Base-by-base conservation (phyloP, 2,113 vertebrate genomes). In the Ictalurus furcatus region DNA sequence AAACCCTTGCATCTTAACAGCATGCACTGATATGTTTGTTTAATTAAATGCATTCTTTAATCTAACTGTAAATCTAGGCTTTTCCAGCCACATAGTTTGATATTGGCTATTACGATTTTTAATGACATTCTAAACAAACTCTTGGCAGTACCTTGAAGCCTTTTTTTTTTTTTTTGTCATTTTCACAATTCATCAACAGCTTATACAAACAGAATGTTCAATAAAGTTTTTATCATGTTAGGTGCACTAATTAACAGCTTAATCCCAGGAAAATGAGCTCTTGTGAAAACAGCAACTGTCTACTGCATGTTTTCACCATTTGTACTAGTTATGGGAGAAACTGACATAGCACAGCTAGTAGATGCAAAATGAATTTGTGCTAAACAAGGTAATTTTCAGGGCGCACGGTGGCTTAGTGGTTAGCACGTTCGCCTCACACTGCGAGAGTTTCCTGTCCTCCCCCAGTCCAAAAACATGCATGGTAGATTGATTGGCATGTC, bases 51-150 rank as follows among this genome's bases (percentile, higher is more conserved):
- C 23, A 58, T 58, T 34, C 16, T 37, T 28, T 40, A 85, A 19
- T 54, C 16, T 48, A 59, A 1, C 28, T n/a, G 23, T 69, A 30
- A 30, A 52, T 71, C 44, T 90, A 90, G 90, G 92, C 91, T 93
- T 91, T 79, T 54, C 44, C 48, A 79, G 44, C 91, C 89, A 92
- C 92, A 90, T 85, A 95, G 94, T 95, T 92, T 94, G 94, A 94
- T 90, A 83, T 91, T 90, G 90, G 90, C 88, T 92, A 92, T 94
- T 92, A 79, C 94, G 91, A 93, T 93, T 92, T 91, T 92, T 90
- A 63, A 91, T 92, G 92, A 91, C 92, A 92, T 93, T 94, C 90
- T 90, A 93, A 94, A 94, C 90, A 94, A 87, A 91, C 93, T 91
- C 69, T 90, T 95, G 95, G 93, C 94, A 92, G 87, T 89, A 86